Evolutionary conservation across 2,888 invertebrate genomes (phyloP), one percentile per base, ranked within the genome.

Genomic region (Drosophila maculinotata): DNA sequence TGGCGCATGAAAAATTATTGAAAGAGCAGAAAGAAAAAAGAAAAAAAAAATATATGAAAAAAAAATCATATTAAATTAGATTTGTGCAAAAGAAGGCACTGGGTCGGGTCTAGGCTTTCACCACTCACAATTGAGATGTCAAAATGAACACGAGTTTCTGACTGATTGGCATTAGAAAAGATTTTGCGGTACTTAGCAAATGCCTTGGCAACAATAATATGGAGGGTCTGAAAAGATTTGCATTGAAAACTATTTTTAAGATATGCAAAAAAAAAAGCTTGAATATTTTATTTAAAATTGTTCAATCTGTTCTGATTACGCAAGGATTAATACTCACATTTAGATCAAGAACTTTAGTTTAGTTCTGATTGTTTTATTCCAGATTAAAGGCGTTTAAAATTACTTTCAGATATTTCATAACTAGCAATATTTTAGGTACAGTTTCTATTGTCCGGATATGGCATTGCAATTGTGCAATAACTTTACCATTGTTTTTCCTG

Each of bases 1-100:
- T 76, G 71, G 49, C 31, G 67, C 53, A 53, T 68, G 64, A 76
- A 64, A 57, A 60, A 59, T 69, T 75, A 75, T 73, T 60, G 60
- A 52, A 59, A 52, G 63, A 33, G 28, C 30, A 9, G 25, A 23
- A 31, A 15, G 26, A 15, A 38, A 12, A n/a, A 53, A 42, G 7
- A 28, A 8, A 12, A 39, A 45, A 35, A 33, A 30, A 39, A 36
- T n/a, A n/a, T n/a, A n/a, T n/a, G n/a, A n/a, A n/a, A n/a, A n/a
- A 60, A 44, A 51, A 62, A 63, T 49, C 42, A 26, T 53, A 62
- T 54, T 54, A 74, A 80, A 60, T 63, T 65, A 58, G 58, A 66
- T 57, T 48, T 38, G 10, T 28, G 26, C 26, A 28, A 35, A 35
- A 15, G 35, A 36, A 38, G 45, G 20, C 30, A 36, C 36, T 48